Evolutionary conservation across 2,888 invertebrate species (phyloP), one percentile per base, ranked within the genome.

Genomic region (Diachrysia chrysitis): DNA sequence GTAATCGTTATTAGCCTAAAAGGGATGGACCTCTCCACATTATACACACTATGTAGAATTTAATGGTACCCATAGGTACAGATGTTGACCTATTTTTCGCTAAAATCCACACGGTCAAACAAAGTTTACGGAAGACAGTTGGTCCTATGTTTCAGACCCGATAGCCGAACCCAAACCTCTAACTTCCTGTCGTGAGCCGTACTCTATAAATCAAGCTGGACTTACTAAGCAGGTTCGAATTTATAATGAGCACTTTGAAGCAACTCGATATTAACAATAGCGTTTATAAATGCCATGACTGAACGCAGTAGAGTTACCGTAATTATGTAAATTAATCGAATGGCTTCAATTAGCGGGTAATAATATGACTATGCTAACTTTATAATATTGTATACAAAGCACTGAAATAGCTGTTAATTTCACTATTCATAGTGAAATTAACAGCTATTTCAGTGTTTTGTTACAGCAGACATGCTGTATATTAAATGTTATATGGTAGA

Each of bases 261-360:
- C 42, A 54, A 56, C 29, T 75, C 63, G 32, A 37, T 62, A 63
- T 17, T 17, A 51, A 56, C 19, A 48, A 57, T 35, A 62, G 35
- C 29, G 23, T 63, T 69, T 69, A 63, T 60, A 32, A 58, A 57
- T 56, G 29, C 48, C 51, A 46, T 58, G 53, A 58, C 61, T 57
- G 32, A 67, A 35, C 66, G 56, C 46, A 54, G 29, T 65, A n/a
- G 35, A 42, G 48, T 51, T 37, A n/a, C 5, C 32, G 42, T 63
- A 57, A 59, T 65, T 65, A 67, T 63, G 63, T 32, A 63, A 69
- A 81, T 65, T 37, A 61, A 65, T 73, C 32, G 57, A 69, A 81
- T 73, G 23, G 51, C 58, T 42, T 23, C 55, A 51, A 62, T 71
- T 67, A 63, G 32, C 55, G 67, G 64, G 32, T 63, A 69, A 53